phyloP scores from a whole-genome alignment of 2,888 invertebrate species.

The Plemyria rubiginata region DNA sequence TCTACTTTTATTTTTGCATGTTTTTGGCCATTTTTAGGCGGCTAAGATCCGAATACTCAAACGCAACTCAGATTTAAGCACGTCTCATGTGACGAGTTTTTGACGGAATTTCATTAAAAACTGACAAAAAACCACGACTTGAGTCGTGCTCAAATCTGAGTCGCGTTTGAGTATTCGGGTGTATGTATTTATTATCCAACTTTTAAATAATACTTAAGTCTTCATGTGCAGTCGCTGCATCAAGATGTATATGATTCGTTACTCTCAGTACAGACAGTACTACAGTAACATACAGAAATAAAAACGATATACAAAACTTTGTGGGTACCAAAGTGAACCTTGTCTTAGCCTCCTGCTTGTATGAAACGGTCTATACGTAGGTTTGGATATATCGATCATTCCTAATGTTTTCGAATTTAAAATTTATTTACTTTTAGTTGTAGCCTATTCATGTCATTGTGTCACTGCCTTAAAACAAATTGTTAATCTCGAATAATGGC shows the following conservation, averaged over 20 bases:
- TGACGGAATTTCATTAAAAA: too few relatives aligned
- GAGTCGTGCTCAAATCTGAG: too few relatives aligned
- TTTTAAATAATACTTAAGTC: neutral
- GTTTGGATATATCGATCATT: constrained; percentile 66
- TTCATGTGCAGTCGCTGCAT: too few relatives aligned
- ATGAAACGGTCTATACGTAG: constrained; percentile 10
- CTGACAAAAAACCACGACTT: too few relatives aligned
- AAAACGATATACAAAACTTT: too few relatives aligned
- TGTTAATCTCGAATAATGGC: constrained; percentile 16
- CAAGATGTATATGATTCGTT: too few relatives aligned
- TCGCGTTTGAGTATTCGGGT: too few relatives aligned
- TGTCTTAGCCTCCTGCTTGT: constrained; percentile 6
- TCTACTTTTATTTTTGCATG: constrained; percentile 58
- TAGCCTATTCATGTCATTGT: constrained; percentile 32
- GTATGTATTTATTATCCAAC: constrained; percentile 7
- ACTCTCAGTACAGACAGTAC: too few relatives aligned
- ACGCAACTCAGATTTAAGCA: too few relatives aligned
- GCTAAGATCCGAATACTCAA: too few relatives aligned
- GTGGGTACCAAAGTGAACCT: too few relatives aligned
- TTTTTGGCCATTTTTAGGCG: constrained; percentile 51
- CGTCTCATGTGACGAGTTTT: too few relatives aligned
- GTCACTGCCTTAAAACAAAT: constrained; percentile 28
- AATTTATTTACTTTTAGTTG: constrained; percentile 38
- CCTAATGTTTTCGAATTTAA: constrained; percentile 77
- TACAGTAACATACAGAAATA: neutral